Conservation (phyloP, 2,797 vertebrate species). For the Hoplostethus atlanticus region DNA sequence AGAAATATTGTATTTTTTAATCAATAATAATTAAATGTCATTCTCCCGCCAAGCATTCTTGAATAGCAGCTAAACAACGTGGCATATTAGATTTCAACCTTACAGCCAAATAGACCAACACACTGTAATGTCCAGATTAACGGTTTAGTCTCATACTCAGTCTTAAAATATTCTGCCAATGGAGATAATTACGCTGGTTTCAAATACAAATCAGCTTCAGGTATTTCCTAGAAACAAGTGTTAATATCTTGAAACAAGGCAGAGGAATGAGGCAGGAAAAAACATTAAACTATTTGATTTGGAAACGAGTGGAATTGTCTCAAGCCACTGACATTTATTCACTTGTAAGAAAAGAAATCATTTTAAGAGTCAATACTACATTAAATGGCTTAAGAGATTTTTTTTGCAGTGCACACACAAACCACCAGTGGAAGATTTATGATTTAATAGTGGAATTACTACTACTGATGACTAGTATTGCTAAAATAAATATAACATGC, state of each 20-base stretch:
- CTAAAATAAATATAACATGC: slow-evolving; percentile 50
- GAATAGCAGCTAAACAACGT: too few species aligned
- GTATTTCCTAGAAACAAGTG: slow-evolving; percentile 32
- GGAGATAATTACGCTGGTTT: slow-evolving; percentile 1
- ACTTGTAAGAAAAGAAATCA: too few species aligned
- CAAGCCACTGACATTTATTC: too few species aligned
- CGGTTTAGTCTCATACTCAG: background rate
- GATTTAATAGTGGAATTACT: slow-evolving; percentile 27
- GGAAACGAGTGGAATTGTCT: too few species aligned
- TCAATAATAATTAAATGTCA: too few species aligned
- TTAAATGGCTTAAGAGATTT: too few species aligned
- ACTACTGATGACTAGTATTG: slow-evolving; percentile 36
- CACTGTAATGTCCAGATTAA: background rate
- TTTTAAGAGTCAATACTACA: too few species aligned
- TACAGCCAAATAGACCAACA: background rate
- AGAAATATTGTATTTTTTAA: too few species aligned
- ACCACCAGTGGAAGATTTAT: background rate
- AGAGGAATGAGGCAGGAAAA: too few species aligned
- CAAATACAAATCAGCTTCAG: slow-evolving; percentile 10
- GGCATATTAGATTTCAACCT: too few species aligned
- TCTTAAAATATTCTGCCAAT: background rate
- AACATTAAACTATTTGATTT: too few species aligned
- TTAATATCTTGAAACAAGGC: slow-evolving; percentile 14
- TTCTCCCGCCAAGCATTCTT: too few species aligned
- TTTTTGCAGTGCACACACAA: background rate